A percentile compares a stretch with the other conserved stretches of the same genome.
Conservation (phyloP, 2,888 invertebrate genomes). For the Eristalis arbustorum region DNA sequence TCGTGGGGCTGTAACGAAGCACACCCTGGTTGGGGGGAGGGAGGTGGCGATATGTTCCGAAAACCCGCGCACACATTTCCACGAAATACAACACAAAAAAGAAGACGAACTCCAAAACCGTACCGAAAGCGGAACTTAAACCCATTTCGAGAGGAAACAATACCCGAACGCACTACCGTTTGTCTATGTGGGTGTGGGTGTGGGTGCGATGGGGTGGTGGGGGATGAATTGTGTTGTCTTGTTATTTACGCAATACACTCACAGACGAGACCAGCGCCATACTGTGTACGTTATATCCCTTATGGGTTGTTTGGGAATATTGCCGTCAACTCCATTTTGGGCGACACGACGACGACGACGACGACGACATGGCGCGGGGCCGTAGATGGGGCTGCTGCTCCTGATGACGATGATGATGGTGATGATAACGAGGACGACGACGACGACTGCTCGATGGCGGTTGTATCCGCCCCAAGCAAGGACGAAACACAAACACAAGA, state of each 20-base stretch:
- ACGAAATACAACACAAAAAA: not conserved
- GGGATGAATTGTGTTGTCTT: not conserved
- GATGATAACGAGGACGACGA: not conserved
- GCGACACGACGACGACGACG: slow-evolving; percentile 18
- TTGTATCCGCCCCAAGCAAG: slow-evolving; percentile 70
- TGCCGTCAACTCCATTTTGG: slow-evolving; percentile 64
- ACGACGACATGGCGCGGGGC: not conserved
- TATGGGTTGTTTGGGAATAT: slow-evolving; percentile 62
- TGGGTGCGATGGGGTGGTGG: slow-evolving; percentile 27
- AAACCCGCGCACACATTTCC: slow-evolving; percentile 31
- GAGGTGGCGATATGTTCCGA: not conserved
- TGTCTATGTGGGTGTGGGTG: not conserved
- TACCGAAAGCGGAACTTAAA: not conserved
- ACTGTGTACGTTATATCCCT: slow-evolving; percentile 64
- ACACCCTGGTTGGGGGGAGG: not conserved
- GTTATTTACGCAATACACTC: slow-evolving; percentile 61
- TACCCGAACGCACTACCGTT: slow-evolving; percentile 50
- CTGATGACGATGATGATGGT: not conserved
- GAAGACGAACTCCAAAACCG: not conserved
- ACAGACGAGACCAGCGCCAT: slow-evolving; percentile 52
- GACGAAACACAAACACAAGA: slow-evolving; percentile 69
- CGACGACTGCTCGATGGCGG: slow-evolving; percentile 51
- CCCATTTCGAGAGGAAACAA: slow-evolving; percentile 38
- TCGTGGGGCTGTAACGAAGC: slow-evolving; percentile 65
- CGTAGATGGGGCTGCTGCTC: not conserved